These are phyloP conservation scores for Ephestia elutella DNA, from an alignment of 1,140 invertebrate species.

Conservation along the genomic window DNA sequence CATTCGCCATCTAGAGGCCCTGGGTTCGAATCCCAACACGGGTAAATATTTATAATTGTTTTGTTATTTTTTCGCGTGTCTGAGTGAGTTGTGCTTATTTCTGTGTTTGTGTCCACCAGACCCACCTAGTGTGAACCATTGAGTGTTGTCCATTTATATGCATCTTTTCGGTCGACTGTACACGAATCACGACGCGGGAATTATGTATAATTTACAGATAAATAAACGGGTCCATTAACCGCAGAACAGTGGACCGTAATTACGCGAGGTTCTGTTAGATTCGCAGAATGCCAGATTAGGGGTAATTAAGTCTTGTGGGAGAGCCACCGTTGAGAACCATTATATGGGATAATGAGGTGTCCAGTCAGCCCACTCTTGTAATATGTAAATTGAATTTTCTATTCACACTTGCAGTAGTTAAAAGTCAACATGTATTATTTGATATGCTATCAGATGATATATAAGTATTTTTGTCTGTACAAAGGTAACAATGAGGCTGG, in stretches of 20 bases:
- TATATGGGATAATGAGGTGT: slow-evolving; percentile 66
- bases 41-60: too few species aligned
- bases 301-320: slow-evolving; percentile 60
- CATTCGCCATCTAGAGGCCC: too few species aligned
- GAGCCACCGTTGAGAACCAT: slow-evolving; percentile 44
- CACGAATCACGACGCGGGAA: slow-evolving; percentile 9
- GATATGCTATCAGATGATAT: too few species aligned
- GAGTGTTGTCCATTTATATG: too few species aligned
- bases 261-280: slow-evolving; percentile 43
- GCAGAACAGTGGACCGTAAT: slow-evolving; percentile 50
- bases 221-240: slow-evolving; percentile 50
- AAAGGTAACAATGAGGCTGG: too few species aligned
- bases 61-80: too few species aligned
- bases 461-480: too few species aligned
- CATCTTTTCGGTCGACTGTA: not conserved
- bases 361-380: slow-evolving; percentile 55
- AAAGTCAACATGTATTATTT: not conserved
- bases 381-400: slow-evolving; percentile 65
- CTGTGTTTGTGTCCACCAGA: too few species aligned
- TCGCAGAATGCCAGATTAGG: slow-evolving; percentile 61
- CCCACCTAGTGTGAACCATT: too few species aligned
- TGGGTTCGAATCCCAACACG: too few species aligned
- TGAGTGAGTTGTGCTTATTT: too few species aligned
- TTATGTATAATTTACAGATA: slow-evolving; percentile 32
- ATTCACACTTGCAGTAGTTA: slow-evolving; percentile 20